Conservation (phyloP, 2,113 vertebrate genomes). For the Festucalex cinctus region DNA sequence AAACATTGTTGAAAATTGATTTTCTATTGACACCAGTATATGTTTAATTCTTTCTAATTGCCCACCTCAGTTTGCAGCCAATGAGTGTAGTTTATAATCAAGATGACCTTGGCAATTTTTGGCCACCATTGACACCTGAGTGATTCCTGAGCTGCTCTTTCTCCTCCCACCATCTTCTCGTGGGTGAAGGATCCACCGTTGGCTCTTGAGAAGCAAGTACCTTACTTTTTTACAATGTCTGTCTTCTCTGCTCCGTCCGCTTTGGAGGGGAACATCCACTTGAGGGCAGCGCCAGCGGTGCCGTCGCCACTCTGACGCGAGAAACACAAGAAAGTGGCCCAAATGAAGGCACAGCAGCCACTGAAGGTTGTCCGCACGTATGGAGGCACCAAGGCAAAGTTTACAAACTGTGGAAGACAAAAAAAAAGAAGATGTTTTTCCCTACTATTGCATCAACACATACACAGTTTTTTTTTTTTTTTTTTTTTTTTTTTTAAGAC, state of each 20-base stretch:
- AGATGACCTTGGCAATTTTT: neutral
- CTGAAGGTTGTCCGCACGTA: conserved; percentile 82
- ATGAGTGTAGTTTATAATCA: neutral
- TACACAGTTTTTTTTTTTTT: too few relatives aligned
- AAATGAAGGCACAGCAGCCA: conserved; percentile 84
- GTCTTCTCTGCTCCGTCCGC: conserved; percentile 7
- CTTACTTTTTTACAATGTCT: conserved; percentile 8
- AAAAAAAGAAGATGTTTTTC: neutral
- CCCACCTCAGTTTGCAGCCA: neutral
- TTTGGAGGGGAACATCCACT: conserved; percentile 56
- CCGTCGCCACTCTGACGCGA: conserved; percentile 83
- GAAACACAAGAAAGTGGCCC: conserved; percentile 90
- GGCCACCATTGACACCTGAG: neutral
- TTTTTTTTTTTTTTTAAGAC: neutral
- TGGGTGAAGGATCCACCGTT: conserved; percentile 13
- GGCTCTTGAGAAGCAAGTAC: conserved; percentile 13
- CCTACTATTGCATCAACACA: neutral
- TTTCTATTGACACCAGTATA: neutral
- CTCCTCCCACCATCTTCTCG: neutral
- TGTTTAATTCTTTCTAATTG: neutral
- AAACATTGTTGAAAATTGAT: neutral
- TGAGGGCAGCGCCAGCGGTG: conserved; percentile 70
- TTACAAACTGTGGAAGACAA: conserved; percentile 75
- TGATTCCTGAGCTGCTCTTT: neutral
- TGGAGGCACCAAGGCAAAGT: conserved; percentile 83